Conservation (phyloP, 2,888 invertebrate species). For the Drosophila helvetica region DNA sequence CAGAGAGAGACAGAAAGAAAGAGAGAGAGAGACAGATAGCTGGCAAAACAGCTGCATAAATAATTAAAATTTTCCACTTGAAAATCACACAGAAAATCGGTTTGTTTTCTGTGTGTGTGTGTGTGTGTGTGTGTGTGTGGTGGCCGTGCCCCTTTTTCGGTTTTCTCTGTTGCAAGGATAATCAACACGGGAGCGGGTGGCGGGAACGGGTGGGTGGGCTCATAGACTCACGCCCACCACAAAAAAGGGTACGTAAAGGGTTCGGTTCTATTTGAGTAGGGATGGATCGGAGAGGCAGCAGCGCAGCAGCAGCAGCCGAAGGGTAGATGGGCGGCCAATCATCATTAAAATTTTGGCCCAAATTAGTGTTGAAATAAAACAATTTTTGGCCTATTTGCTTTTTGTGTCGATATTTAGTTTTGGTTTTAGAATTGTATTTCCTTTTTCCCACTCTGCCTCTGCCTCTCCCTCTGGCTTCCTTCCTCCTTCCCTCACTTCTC, state of each 20-base stretch:
- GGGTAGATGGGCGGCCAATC: slow-evolving; percentile 47
- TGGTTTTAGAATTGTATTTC: slow-evolving; percentile 34
- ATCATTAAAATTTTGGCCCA: slow-evolving; percentile 63
- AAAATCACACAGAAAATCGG: slow-evolving; percentile 66
- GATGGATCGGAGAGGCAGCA: not conserved
- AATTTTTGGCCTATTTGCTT: slow-evolving; percentile 63
- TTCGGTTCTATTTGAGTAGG: slow-evolving; percentile 11
- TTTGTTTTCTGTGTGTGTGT: too few species aligned
- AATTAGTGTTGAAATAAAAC: slow-evolving; percentile 75
- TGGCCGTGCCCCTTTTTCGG: slow-evolving; percentile 25
- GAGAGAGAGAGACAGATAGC: slow-evolving; percentile 13
- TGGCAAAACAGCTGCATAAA: slow-evolving; percentile 65
- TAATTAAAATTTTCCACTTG: slow-evolving; percentile 67
- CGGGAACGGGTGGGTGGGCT: not conserved
- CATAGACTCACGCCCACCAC: not conserved
- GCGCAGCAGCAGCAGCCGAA: too few species aligned
- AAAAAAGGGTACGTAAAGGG: slow-evolving; percentile 39
- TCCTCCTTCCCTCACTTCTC: not conserved
- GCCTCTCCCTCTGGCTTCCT: too few species aligned
- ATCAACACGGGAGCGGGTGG: slow-evolving; percentile 44
- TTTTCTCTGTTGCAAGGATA: slow-evolving; percentile 32
- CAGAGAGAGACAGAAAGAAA: slow-evolving; percentile 16
- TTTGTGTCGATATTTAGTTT: slow-evolving; percentile 52
- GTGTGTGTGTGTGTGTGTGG: slow-evolving; percentile 27
- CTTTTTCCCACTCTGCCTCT: not conserved